Evolutionary conservation across 2,113 vertebrate species (phyloP).

Genomic region (Urocolius indicus): DNA sequence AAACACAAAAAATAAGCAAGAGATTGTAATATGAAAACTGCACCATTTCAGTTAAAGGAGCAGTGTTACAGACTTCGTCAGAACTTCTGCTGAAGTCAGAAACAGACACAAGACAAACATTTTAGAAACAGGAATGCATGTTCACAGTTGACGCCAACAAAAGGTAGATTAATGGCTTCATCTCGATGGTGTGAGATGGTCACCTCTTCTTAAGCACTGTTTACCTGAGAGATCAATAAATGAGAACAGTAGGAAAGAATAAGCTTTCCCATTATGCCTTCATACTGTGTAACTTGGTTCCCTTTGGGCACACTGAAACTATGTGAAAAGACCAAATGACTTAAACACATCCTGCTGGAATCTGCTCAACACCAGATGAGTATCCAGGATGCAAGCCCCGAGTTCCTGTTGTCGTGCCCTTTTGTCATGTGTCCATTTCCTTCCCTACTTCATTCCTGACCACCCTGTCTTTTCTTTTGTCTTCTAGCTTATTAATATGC

Average conservation of each 20-base stretch:
- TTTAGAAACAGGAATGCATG: neutral
- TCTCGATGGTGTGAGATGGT: neutral
- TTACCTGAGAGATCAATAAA: neutral
- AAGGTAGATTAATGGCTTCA: neutral
- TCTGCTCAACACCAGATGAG: neutral
- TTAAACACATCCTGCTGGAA: slow-evolving; percentile 36
- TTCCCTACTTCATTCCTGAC: slow-evolving; percentile 34
- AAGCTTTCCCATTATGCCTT: neutral
- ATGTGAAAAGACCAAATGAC: neutral
- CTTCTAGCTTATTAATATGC: neutral
- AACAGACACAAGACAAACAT: neutral
- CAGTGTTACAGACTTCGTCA: neutral
- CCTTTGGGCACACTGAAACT: neutral
- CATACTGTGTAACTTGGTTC: neutral
- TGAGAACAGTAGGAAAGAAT: neutral
- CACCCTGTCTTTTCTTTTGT: neutral
- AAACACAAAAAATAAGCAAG: neutral
- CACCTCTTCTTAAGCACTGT: neutral
- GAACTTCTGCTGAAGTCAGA: neutral
- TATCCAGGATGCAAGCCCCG: slow-evolving; percentile 32
- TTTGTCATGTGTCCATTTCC: slow-evolving; percentile 28
- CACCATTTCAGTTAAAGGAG: neutral
- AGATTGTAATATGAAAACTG: slow-evolving; percentile 4
- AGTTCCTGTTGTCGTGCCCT: slow-evolving; percentile 44
- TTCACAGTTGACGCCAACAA: neutral